Conservation (phyloP, 2,113 vertebrate genomes). For the Aviceda subcristata region DNA sequence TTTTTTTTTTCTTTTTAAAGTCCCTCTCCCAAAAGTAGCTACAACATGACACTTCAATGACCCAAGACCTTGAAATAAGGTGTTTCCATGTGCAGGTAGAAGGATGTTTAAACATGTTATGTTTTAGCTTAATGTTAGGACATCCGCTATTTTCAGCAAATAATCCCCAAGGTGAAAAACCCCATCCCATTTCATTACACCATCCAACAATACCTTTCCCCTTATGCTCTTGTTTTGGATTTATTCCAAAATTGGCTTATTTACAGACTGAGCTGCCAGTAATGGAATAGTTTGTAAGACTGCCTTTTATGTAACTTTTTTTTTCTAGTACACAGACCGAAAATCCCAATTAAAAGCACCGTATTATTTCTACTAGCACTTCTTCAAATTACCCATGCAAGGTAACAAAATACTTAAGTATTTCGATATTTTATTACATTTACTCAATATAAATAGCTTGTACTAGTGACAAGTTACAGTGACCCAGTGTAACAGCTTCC, state of each 20-base stretch:
- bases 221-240: conserved; percentile 66
- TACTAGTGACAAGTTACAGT: background rate
- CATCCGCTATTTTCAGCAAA: conserved; percentile 73
- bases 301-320: conserved; percentile 27
- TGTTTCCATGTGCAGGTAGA: conserved; percentile 67
- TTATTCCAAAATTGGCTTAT: conserved; percentile 69
- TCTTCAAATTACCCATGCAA: background rate
- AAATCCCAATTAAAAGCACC: conserved; percentile 15
- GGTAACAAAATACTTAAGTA: background rate
- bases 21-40: background rate
- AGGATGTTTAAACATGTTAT: conserved; percentile 72
- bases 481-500: background rate
- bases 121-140: conserved; percentile 72
- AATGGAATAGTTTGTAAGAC: conserved; percentile 28
- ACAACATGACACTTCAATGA: conserved; percentile 27
- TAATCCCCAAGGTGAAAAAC: conserved; percentile 75
- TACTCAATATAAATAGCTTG: background rate
- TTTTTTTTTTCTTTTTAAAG: background rate
- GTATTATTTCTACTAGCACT: background rate
- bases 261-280: conserved; percentile 64
- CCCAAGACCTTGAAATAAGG: conserved; percentile 58
- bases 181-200: conserved; percentile 49
- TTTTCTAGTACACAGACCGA: background rate
- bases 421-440: background rate
- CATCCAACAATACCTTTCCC: conserved; percentile 72